A percentile compares a stretch with the other conserved stretches of the same genome.
phyloP scores from a whole-genome alignment of 2,888 invertebrate genomes.

The Cosmorhoe ocellata region DNA sequence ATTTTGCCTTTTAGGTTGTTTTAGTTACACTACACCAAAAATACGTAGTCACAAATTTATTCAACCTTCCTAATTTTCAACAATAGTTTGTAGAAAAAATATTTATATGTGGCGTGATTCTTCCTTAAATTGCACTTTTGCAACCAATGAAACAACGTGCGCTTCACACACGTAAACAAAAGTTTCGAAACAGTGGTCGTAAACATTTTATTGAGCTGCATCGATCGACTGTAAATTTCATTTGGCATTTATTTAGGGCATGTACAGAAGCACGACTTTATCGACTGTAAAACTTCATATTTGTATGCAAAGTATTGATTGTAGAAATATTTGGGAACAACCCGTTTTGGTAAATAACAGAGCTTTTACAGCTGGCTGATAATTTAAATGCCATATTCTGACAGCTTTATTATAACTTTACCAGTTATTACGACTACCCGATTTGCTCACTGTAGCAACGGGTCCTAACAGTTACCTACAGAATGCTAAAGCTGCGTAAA shows the following conservation, averaged over 20 bases:
- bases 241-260: constrained; percentile 47
- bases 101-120: no score
- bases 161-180: constrained; percentile 40
- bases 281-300: constrained; percentile 21
- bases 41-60: background rate
- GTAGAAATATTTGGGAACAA: constrained; percentile 5
- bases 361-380: constrained; percentile 1
- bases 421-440: background rate
- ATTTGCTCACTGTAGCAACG: background rate
- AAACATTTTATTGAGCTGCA: constrained; percentile 61
- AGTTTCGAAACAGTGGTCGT: constrained; percentile 57
- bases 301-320: constrained; percentile 15
- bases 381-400: constrained; percentile 1
- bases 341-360: no score
- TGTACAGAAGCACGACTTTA: constrained; percentile 40
- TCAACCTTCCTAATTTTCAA: no score
- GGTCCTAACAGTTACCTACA: no score
- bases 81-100: no score
- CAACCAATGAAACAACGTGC: constrained; percentile 36
- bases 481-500: no score
- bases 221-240: constrained; percentile 54
- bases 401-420: constrained; percentile 6
- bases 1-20: constrained; percentile 2
- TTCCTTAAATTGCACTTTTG: constrained; percentile 28
- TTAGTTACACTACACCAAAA: background rate